phyloP scores from a whole-genome alignment of 2,113 vertebrate genomes.

The Cephalopholis sonnerati region DNA sequence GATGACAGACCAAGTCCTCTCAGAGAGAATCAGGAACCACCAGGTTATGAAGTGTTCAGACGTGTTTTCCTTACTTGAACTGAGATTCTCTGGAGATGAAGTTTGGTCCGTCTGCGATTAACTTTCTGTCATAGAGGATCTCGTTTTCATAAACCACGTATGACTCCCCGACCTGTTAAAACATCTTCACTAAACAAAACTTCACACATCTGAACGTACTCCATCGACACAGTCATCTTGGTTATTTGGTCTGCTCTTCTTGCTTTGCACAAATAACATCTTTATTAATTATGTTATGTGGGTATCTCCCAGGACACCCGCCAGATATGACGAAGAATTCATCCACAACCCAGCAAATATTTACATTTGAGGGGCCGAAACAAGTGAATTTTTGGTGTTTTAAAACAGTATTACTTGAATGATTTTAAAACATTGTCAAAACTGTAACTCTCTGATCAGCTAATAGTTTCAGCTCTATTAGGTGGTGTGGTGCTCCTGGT shows the following conservation, averaged over 20 bases:
- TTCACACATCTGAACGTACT: neutral
- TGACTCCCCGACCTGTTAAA: constrained; percentile 54
- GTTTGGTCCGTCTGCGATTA: constrained; percentile 56
- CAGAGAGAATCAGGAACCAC: too few species aligned
- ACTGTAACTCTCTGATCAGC: neutral
- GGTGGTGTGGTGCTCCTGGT: neutral
- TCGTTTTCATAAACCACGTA: constrained; percentile 77
- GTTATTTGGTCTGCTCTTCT: neutral
- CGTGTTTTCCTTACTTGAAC: constrained; percentile 66
- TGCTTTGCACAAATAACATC: neutral
- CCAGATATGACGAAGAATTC: too few species aligned
- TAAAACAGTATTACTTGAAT: neutral
- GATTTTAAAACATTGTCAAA: too few species aligned
- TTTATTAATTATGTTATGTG: neutral
- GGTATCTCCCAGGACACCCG: too few species aligned
- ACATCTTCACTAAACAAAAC: neutral
- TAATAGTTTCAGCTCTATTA: neutral
- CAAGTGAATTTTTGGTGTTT: neutral
- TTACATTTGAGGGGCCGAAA: neutral
- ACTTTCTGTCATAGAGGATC: constrained; percentile 62
- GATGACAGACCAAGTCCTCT: neutral
- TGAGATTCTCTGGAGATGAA: constrained; percentile 72
- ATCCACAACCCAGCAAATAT: too few species aligned
- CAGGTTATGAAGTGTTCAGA: neutral
- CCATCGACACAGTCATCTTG: neutral